Percentiles rank a stretch among this genome's conserved stretches.
phyloP scores from a whole-genome alignment of 1,140 invertebrate genomes.

The Pemphigus obesinymphae region DNA sequence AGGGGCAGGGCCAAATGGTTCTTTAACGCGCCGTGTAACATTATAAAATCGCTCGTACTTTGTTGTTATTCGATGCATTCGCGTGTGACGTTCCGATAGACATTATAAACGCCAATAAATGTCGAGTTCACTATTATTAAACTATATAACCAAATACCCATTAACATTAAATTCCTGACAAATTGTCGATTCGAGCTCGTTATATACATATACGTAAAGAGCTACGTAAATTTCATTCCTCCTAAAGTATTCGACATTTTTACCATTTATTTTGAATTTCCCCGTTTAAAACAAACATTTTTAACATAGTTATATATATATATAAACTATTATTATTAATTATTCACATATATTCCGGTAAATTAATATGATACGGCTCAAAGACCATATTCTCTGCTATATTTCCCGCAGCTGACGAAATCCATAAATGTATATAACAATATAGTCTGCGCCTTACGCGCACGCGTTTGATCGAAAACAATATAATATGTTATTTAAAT shows the following conservation, averaged over 20 bases:
- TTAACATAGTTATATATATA: too few species aligned
- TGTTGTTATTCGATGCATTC: neutral
- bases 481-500: too few species aligned
- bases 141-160: neutral
- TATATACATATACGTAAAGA: too few species aligned
- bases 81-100: neutral
- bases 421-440: too few species aligned
- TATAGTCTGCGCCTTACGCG: too few species aligned
- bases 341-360: too few species aligned
- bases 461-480: too few species aligned
- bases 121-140: neutral
- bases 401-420: too few species aligned
- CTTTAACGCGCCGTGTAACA: neutral
- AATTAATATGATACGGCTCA: too few species aligned
- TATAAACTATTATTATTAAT: too few species aligned
- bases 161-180: neutral
- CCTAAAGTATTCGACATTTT: neutral
- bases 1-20: constrained; percentile 27
- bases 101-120: neutral
- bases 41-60: neutral
- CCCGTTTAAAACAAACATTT: neutral
- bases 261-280: neutral
- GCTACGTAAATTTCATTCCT: too few species aligned
- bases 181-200: neutral
- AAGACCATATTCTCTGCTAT: too few species aligned